Base-by-base conservation (phyloP, 1,140 invertebrate species). In the Drosophila ohnishii region DNA sequence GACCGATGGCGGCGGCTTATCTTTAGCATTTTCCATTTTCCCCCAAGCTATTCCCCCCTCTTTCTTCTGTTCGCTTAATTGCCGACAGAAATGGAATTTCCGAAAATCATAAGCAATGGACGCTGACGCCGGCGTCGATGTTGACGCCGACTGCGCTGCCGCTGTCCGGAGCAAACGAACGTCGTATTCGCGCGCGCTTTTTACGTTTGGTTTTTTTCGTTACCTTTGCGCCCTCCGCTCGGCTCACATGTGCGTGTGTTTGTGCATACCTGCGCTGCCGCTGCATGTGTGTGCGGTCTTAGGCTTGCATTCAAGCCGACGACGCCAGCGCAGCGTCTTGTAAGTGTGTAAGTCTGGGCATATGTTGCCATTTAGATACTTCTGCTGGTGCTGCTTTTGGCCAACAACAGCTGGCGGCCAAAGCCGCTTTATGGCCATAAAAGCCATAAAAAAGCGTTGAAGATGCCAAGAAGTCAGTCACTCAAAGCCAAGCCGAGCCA, bases 161-260 rank as follows among this genome's bases (percentile, higher is more conserved):
- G 37, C 65, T 48, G 22, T 32, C n/a, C 42, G 34, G 37, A 67
- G 25, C 35, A 70, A 61, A 58, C 73, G 77, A 88, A 80, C 83
- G 84, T 88, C 83, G 83, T 87, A 87, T 87, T 88, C 84, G 84
- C 84, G 83, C 82, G 83, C 84, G 84, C 79, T 88, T 87, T 86
- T 87, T 83, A 88, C 62, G 66, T 87, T 87, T 80, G 69, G 53
- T 71, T 58, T 59, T 58, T 19, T 58, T 22, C 19, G 9, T 22
- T 58, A 40, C 39, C 56, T 60, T 42, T 63, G 55, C 19, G 14
- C 37, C 37, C 50, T 44, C 47, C 62, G 14, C 37, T 35, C 7
- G 50, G 39, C 40, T 37, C n/a, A 35, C 35, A 40, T 56, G 48
- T 44, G 37, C 34, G 25, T 59, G 34, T 75, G 30, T 50, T 32